Evolutionary conservation across 2,797 vertebrate genomes (phyloP).

Genomic region (Syndactyla subalaris): DNA sequence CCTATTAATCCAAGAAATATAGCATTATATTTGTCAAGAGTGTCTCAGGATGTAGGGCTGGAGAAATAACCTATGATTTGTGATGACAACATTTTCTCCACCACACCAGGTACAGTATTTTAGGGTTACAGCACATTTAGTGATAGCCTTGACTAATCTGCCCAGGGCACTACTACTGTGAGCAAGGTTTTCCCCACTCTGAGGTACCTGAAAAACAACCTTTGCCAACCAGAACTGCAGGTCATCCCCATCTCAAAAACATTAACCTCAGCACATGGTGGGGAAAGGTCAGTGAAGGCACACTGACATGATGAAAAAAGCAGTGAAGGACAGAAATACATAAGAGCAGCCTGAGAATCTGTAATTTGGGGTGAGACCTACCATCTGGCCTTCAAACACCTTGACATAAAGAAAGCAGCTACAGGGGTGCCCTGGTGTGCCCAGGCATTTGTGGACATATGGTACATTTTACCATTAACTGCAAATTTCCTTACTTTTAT

Average conservation of each 20-base stretch:
- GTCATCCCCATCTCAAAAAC: conserved; percentile 33
- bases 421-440: not conserved
- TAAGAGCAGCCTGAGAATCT: conserved; percentile 55
- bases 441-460: not conserved
- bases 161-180: conserved; percentile 6
- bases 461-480: conserved; percentile 36
- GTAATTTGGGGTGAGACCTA: conserved; percentile 47
- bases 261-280: not conserved
- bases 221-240: conserved; percentile 37
- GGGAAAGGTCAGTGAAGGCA: conserved; percentile 37
- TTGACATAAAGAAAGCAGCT: conserved; percentile 45
- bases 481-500: conserved; percentile 49
- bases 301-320: conserved; percentile 36
- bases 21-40: conserved; percentile 38
- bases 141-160: conserved; percentile 28
- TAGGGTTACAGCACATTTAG: conserved; percentile 25
- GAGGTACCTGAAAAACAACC: not conserved
- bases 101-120: conserved; percentile 33
- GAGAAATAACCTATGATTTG: conserved; percentile 51
- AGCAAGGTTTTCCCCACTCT: not conserved
- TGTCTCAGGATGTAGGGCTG: not conserved
- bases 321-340: conserved; percentile 46
- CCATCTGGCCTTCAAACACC: conserved; percentile 53
- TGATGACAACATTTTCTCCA: not conserved
- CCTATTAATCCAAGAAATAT: conserved; percentile 43